phyloP scores from a whole-genome alignment of 2,888 invertebrate genomes.

The Ecdyonurus torrentis region DNA sequence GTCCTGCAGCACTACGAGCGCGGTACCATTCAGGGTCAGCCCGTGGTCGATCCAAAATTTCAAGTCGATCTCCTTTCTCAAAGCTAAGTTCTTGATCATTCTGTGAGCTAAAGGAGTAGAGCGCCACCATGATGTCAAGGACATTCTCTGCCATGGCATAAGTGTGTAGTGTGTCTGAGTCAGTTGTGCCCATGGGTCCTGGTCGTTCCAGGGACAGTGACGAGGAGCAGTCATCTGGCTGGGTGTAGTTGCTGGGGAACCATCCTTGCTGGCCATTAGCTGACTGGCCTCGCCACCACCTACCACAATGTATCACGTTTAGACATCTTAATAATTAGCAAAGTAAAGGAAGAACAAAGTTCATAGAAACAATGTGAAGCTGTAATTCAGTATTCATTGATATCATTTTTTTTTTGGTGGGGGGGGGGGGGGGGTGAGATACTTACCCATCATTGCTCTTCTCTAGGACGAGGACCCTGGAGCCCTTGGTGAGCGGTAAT shows the following conservation, averaged over 20 bases:
- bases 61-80: slow-evolving; percentile 90
- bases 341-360: neutral
- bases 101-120: slow-evolving; percentile 86
- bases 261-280: slow-evolving; percentile 50
- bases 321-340: neutral
- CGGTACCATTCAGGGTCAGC: slow-evolving; percentile 94
- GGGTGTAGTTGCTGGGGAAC: slow-evolving; percentile 99
- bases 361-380: neutral
- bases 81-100: slow-evolving; percentile 93
- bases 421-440: too few species aligned
- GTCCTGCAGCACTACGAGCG: slow-evolving; percentile 33
- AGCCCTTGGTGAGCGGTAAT: slow-evolving; percentile 84
- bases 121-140: slow-evolving; percentile 87
- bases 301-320: too few species aligned
- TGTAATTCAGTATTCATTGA: neutral
- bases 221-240: slow-evolving; percentile 33
- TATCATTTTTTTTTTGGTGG: slow-evolving; percentile 1
- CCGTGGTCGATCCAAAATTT: slow-evolving; percentile 88
- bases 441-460: slow-evolving; percentile 81
- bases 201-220: slow-evolving; percentile 1
- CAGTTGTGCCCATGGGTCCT: slow-evolving; percentile 44
- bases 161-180: slow-evolving; percentile 74
- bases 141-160: slow-evolving; percentile 91
- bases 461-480: slow-evolving; percentile 84
- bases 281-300: slow-evolving; percentile 94